Conservation (phyloP, 2,797 vertebrate species). For the Tamandua tetradactyla region DNA sequence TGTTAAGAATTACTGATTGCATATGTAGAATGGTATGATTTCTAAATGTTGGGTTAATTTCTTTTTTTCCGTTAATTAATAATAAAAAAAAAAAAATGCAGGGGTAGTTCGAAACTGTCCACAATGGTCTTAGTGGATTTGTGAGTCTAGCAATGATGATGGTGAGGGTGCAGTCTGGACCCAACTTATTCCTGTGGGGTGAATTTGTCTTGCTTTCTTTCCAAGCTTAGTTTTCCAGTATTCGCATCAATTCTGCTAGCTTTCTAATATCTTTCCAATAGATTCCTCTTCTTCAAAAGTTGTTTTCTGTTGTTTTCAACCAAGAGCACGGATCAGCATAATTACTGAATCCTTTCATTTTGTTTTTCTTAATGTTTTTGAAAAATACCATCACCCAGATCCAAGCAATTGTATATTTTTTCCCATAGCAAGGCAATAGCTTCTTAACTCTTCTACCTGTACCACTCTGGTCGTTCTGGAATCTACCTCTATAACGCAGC, state of each 20-base stretch:
- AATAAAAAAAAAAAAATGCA: too few species aligned
- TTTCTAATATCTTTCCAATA: background rate
- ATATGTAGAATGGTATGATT: too few species aligned
- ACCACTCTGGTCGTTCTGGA: background rate
- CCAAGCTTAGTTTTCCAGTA: background rate
- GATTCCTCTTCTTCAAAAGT: background rate
- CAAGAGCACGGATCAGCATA: background rate
- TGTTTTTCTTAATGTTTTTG: background rate
- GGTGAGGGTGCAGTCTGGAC: background rate
- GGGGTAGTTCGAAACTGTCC: background rate
- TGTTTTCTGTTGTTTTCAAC: background rate
- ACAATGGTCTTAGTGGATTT: background rate
- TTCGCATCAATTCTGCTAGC: background rate
- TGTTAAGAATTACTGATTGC: too few species aligned
- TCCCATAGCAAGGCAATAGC: background rate
- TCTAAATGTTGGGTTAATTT: too few species aligned
- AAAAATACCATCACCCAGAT: background rate
- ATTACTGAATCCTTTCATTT: background rate
- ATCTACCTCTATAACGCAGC: background rate
- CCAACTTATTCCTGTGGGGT: background rate
- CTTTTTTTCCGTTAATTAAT: too few species aligned
- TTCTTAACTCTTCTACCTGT: background rate
- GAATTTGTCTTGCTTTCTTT: background rate
- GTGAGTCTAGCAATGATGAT: background rate
- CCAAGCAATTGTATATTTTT: background rate